phyloP scores from a whole-genome alignment of 2,888 invertebrate genomes.

The Drosophila leonis region DNA sequence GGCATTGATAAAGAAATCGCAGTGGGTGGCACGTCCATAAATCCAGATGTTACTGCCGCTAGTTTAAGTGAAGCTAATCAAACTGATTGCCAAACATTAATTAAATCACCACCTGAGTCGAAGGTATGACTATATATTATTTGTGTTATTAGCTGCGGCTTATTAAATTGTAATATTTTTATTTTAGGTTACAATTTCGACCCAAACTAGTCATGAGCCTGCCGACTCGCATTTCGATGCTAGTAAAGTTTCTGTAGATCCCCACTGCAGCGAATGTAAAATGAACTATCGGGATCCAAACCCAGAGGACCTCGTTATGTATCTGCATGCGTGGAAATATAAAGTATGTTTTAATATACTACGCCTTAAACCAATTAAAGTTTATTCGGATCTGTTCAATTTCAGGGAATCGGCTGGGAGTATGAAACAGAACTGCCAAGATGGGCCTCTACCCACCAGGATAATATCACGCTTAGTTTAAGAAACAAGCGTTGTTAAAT shows the following conservation, averaged over 20 bases:
- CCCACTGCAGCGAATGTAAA: slow-evolving; percentile 96
- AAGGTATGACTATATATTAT: slow-evolving; percentile 4
- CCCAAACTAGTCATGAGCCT: slow-evolving; percentile 89
- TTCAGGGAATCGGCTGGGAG: slow-evolving; percentile 96
- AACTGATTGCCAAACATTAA: neutral
- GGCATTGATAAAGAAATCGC: slow-evolving; percentile 93
- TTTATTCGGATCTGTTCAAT: slow-evolving; percentile 36
- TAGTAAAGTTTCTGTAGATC: slow-evolving; percentile 91
- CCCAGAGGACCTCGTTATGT: slow-evolving; percentile 96
- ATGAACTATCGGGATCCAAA: slow-evolving; percentile 95
- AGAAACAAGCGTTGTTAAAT: slow-evolving; percentile 37
- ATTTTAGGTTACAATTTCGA: slow-evolving; percentile 90
- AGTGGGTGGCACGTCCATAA: neutral
- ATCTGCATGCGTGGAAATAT: slow-evolving; percentile 97
- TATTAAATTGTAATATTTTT: neutral
- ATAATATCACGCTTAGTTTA: slow-evolving; percentile 87
- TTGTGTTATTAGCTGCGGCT: neutral
- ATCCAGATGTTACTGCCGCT: neutral
- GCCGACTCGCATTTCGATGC: slow-evolving; percentile 86
- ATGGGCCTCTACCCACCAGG: slow-evolving; percentile 96
- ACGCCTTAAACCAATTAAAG: slow-evolving; percentile 23
- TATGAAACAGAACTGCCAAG: slow-evolving; percentile 95
- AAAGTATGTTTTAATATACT: slow-evolving; percentile 86
- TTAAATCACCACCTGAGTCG: neutral
- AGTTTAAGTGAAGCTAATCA: slow-evolving; percentile 65